Base-by-base conservation (phyloP, 2,113 vertebrate genomes). In the Bubo scandiacus region DNA sequence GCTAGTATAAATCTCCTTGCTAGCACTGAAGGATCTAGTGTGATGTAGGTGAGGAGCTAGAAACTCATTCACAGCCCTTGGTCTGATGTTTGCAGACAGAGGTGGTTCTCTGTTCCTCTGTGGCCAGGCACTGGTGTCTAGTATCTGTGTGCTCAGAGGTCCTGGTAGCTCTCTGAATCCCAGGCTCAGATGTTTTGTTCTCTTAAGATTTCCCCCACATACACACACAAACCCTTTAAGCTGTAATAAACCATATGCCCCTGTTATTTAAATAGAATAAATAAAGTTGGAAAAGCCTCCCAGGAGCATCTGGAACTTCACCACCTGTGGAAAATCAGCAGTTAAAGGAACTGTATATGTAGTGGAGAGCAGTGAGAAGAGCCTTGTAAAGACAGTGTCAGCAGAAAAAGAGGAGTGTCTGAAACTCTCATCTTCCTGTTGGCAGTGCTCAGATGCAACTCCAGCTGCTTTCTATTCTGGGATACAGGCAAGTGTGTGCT, bases 381-480 rank as follows among this genome's bases (percentile, higher is more conserved):
- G 65, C 67, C 71, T 58, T 58, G 12, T 86, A 36, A 75, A 83
- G 68, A 20, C 55, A 17, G 38, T 25, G 36, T 88, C 87, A 66
- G 72, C 29, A 7, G 79, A 68, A 77, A 18, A 49, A 85, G 82
- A 77, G 54, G 29, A 88, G 68, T 36, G 66, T 40, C 62, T 93
- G 73, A 11, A 34, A 81, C 81, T 71, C 88, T 96, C 89, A 66
- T 82, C 62, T 82, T 88, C 70, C 70, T 7, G 1, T 61, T 87
- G 81, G 36, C 90, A 87, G 38, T 3, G 6, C 54, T 86, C 16
- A 12, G 70, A 52, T 59, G 47, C 0, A 0, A 34, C 75, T 77
- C 58, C 91, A 96, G 83, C 91, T 94, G 88, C 78, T 86, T 83
- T 73, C 91, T 77, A 19, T 81, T 86, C 75, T 73, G 68, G 88